Evolutionary conservation across 2,888 invertebrate genomes (phyloP), one percentile per base, ranked within the genome.

Genomic region (Drosophila multiciliata): DNA sequence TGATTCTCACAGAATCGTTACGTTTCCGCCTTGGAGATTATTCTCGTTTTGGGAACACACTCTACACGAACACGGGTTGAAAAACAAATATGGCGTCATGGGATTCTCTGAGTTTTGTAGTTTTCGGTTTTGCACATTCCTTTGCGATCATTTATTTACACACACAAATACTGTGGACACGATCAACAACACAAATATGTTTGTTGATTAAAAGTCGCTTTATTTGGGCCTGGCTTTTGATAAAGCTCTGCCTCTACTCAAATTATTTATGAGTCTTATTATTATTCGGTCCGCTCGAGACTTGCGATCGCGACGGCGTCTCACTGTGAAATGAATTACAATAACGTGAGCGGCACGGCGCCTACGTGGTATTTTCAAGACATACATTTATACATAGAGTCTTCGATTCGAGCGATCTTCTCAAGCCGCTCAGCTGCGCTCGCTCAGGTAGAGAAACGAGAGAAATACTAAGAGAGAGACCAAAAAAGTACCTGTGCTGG

Each of bases 61-160:
- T 79, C 59, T 66, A 68, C 70, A 71, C 71, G 57, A 62, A 62
- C 65, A 65, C 73, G 65, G 35, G 74, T 77, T 78, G 74, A 78
- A 82, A 89, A 91, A 82, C 87, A 89, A 88, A 90, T 90, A 90
- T 91, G 90, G 91, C 91, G 88, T 79, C 80, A 78, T 72, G 75
- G 75, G 78, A 81, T 82, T 89, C 80, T 78, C 81, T 78, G 58
- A 66, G 72, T 70, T 71, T 70, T 75, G 58, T 62, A 69, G 66
- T 73, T 42, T 20, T 82, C 79, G 66, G 64, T 79, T 83, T 80
- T 73, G 68, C 68, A 75, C 81, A 82, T 79, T 72, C 69, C 68
- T 66, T 62, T 62, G 50, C 42, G 53, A 38, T 36, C 33, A 40
- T 17, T 40, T 8, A 26, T 40, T 32, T 52, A 35, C 53, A 23